phyloP scores from a whole-genome alignment of 2,113 vertebrate genomes.

The Callocephalon fimbriatum region DNA sequence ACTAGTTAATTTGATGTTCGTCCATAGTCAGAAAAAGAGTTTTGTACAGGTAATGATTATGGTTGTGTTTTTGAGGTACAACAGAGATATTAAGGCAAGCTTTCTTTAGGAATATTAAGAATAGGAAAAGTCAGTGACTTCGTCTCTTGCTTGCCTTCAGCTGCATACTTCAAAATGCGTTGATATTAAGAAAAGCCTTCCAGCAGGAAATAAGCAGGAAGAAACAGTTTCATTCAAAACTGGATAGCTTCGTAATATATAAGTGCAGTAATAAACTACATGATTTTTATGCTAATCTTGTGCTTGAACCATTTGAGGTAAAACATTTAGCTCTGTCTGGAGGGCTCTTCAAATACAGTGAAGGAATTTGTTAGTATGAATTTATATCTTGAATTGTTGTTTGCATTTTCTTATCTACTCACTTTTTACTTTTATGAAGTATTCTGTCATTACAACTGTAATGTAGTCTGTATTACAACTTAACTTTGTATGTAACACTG shows the following conservation, averaged over 20 bases:
- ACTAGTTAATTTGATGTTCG: not conserved
- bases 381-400: not conserved
- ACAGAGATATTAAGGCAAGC: not conserved
- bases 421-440: not conserved
- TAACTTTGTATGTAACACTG: not conserved
- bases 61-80: not conserved
- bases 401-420: not conserved
- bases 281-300: not conserved
- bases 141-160: not conserved
- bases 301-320: not conserved
- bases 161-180: not conserved
- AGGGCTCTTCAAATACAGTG: not conserved
- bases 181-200: not conserved
- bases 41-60: not conserved
- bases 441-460: not conserved
- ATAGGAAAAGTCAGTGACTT: not conserved
- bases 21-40: not conserved
- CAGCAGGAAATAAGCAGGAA: not conserved
- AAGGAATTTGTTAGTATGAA: not conserved
- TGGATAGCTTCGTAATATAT: not conserved
- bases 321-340: not conserved
- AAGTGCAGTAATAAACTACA: not conserved
- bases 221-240: not conserved
- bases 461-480: not conserved
- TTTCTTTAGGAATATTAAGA: not conserved